Base-by-base conservation (phyloP, 1,140 invertebrate species). In the Drosophila tani region DNA sequence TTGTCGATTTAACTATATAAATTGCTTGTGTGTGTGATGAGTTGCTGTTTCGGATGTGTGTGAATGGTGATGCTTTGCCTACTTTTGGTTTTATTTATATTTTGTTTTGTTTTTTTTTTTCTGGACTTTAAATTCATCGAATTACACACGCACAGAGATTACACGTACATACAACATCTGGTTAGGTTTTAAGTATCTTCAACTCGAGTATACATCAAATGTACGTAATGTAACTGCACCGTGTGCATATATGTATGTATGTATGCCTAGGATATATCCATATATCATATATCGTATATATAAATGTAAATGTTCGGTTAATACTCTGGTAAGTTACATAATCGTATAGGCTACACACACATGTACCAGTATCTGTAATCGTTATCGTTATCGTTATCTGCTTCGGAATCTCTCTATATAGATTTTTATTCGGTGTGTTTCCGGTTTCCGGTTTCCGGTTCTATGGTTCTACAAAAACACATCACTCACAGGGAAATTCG, bases 291-390 rank as follows among this genome's bases (percentile, higher is more conserved):
- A 40, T 47, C 32, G 47, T 62, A 47, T 75, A 68, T 56, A 73
- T 79, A 40, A 60, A 47, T 49, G 62, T 81, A 75, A 46, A 69
- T 74, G 64, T 81, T 81, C n/a, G 64, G 64, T 74, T 66, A 81
- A 80, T 63, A 81, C 78, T 68, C 65, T 76, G 64, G 56, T 77
- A 56, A 67, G 55, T 69, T 77, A 77, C 75, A 77, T 55, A 55
- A 71, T 58, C 62, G 43, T 49, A 49, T 66, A 57, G 41, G 41
- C 68, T 64, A 62, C 68, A 62, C 60, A 56, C 63, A 62, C 64
- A 76, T 60, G 45, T 63, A 80, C 60, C 67, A 47, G 45, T 71
- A 40, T 67, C 50, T 68, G 35, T 81, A 46, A 53, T 53, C 29
- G 15, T 40, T 43, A 45, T 57, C 35, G 51, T 32, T 32, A 55